phyloP scores from a whole-genome alignment of 1,140 invertebrate genomes.

The Drosophila gunungcola region DNA sequence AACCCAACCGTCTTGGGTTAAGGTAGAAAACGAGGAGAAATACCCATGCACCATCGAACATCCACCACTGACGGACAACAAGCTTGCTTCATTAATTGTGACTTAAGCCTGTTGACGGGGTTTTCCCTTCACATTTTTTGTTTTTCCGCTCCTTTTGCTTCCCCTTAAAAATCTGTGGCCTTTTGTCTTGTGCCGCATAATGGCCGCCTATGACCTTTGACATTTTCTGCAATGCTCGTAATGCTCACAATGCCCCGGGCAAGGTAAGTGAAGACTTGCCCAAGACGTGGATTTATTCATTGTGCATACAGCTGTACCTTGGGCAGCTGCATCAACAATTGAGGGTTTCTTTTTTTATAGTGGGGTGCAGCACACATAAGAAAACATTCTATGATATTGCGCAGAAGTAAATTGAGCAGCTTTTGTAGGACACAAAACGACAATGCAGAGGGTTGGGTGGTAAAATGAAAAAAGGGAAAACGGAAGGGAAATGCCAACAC shows the following conservation, averaged over 20 bases:
- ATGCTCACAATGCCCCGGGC: slow-evolving; percentile 50
- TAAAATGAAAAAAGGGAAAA: slow-evolving; percentile 4
- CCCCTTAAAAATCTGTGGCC: slow-evolving; percentile 29
- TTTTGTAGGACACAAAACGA: slow-evolving; percentile 33
- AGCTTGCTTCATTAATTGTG: slow-evolving; percentile 56
- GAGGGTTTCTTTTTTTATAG: slow-evolving; percentile 39
- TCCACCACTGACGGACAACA: slow-evolving; percentile 11
- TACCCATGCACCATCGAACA: slow-evolving; percentile 38
- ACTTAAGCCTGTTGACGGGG: slow-evolving; percentile 48
- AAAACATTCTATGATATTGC: slow-evolving; percentile 34
- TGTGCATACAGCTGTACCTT: slow-evolving; percentile 28
- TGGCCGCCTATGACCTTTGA: slow-evolving; percentile 74
- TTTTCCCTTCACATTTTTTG: slow-evolving; percentile 38
- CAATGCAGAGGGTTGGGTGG: slow-evolving; percentile 17
- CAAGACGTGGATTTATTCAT: slow-evolving; percentile 47
- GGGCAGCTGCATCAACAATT: slow-evolving; percentile 66
- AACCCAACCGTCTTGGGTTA: slow-evolving; percentile 12
- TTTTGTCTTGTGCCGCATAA: slow-evolving; percentile 55
- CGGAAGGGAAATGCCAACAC: slow-evolving; percentile 34
- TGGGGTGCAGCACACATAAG: slow-evolving; percentile 25
- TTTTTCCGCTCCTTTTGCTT: slow-evolving; percentile 14
- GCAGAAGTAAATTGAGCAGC: slow-evolving; percentile 54
- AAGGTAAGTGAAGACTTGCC: slow-evolving; percentile 46
- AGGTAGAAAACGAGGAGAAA: slow-evolving; percentile 17
- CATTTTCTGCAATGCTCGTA: slow-evolving; percentile 60